These are phyloP conservation scores for Lutjanus erythropterus DNA, from an alignment of 2,113 vertebrate species.

Conservation along the genomic window DNA sequence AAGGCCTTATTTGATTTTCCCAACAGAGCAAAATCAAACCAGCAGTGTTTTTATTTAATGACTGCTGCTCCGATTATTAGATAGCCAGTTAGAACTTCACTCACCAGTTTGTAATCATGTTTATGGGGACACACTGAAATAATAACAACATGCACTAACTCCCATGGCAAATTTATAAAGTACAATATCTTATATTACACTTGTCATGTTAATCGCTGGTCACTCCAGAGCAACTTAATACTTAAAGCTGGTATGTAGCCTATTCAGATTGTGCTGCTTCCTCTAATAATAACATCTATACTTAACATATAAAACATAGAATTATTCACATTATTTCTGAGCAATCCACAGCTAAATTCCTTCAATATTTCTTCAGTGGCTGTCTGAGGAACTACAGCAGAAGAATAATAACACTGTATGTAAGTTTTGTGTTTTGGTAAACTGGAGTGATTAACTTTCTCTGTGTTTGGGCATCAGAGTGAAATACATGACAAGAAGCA, in stretches of 20 bases:
- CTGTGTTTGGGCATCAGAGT: not conserved
- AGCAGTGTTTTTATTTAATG: not conserved
- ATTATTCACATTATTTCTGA: not conserved
- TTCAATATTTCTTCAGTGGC: not conserved
- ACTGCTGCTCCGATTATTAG: not conserved
- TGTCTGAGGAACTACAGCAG: slow-evolving; percentile 38
- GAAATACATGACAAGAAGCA: not conserved
- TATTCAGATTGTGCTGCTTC: not conserved
- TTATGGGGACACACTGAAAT: not conserved
- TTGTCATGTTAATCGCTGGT: not conserved
- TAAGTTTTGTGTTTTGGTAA: not conserved
- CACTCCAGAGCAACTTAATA: not conserved
- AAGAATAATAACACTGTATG: not conserved
- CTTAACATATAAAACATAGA: not conserved
- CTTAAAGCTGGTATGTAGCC: not conserved
- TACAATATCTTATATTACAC: not conserved
- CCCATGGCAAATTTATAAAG: not conserved
- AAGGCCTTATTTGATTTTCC: not conserved
- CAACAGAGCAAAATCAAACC: not conserved
- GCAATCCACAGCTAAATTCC: not conserved
- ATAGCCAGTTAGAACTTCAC: not conserved
- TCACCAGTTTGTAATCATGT: not conserved
- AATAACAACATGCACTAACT: not conserved
- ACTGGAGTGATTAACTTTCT: not conserved
- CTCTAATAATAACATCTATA: not conserved